Base-by-base conservation (phyloP, 2,113 vertebrate species). In the Illadopsis cleaveri region DNA sequence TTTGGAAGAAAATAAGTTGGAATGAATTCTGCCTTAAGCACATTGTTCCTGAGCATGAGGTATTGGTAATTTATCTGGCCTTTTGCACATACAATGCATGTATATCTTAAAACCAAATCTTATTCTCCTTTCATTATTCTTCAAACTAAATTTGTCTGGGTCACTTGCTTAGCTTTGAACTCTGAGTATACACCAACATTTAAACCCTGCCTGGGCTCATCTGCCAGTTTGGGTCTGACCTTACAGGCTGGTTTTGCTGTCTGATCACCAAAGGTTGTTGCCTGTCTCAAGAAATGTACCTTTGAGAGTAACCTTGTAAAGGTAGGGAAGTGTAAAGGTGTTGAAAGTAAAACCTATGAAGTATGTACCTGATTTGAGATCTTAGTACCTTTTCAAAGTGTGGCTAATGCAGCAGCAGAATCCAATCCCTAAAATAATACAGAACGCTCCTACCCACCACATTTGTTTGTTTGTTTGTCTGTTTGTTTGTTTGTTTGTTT, bases 71-170 rank as follows among this genome's bases (percentile, higher is more conserved):
- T 54, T 4, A 31, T 68, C n/a, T 80, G 48, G 16, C 15, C 58
- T 87, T 86, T 79, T 72, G 22, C 40, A 76, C 6, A 3, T 44
- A 18, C 14, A 56, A 11, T 25, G 30, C 23, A 37, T 1, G 1
- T 72, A 65, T 72, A 76, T 35, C 37, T 64, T 89, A 72, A 86
- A 91, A 15, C 25, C 30, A 91, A 86, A 50, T 80, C 23, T n/a
- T 73, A 4, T 57, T 85, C 31, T 9, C 12, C 17, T 77, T 80
- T 53, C 48, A 24, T 68, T 60, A 56, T 27, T 83, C 24, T 33
- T 68, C 44, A 76, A 38, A 75, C 54, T 68, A 68, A 57, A 56
- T 83, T 83, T 12, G 6, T 60, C 40, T 61, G 33, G 12, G 27
- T 70, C 76, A 48, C n/a, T 81, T 80, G 33, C 48, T 89, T 62